Base-by-base conservation (phyloP, 2,797 vertebrate genomes). In the Hoplostethus atlanticus region DNA sequence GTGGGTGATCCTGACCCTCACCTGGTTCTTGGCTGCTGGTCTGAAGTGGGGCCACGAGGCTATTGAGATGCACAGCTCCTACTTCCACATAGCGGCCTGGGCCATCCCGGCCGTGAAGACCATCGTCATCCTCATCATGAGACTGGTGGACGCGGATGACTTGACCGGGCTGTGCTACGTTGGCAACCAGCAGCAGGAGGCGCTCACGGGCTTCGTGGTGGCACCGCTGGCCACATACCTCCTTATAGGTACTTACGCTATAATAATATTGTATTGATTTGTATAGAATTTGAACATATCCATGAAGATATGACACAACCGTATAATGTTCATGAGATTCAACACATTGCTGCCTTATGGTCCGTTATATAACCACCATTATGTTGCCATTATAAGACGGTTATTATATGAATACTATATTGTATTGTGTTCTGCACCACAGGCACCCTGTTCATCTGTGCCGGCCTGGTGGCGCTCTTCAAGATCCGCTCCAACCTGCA, bases 31-130 rank as follows among this genome's bases (percentile, higher is more conserved):
- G 90, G 97, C 98, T 0, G 98, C 98, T 0, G 98, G 98, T 31
- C 94, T 99, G 64, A 99, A 99, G 83, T 99, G 98, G 98, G 98
- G 98, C 71, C 98, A 99, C 0, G 98, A 99, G 90, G 98, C 98
- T 13, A 99, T 99, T 3, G 98, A 99, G 90, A 99, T 99, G 98
- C 98, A 99, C 93, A 99, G 98, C 87, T 99, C 98, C 30, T 99
- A 99, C 86, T 99, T 99, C 92, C 98, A 99, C 84, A 98, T 99
- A 0, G 98, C 97, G 0, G 98, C 98, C n/a, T 99, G 98, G 98
- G 98, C 98, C 55, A 99, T 99, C 87, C 98, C 98, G 0, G 98
- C 98, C 0, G 95, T 99, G 66, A 99, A 99, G 93, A 99, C 98
- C 84, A 99, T 99, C 0, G 98, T 99, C 72, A 97, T 99, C 80